A percentile compares a stretch with the other conserved stretches of the same genome.
These are phyloP conservation scores for Pterocles orientalis DNA, from an alignment of 2,113 vertebrate genomes.

Conservation along the genomic window DNA sequence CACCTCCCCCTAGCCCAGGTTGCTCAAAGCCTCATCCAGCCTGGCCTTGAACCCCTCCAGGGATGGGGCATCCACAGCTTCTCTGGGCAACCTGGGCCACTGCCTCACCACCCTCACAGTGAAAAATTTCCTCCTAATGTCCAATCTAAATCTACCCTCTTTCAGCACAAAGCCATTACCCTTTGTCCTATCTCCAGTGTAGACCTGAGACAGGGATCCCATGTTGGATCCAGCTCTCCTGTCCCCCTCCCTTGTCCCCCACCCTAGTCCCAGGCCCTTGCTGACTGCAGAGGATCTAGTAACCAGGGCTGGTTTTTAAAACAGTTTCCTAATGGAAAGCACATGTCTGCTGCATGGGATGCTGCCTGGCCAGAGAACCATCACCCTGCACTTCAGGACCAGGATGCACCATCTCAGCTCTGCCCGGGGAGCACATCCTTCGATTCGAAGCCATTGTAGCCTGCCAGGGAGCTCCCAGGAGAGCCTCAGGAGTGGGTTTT, in stretches of 20 bases:
- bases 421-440: neutral
- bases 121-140: too few species aligned
- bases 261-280: neutral
- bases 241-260: neutral
- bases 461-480: neutral
- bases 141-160: too few species aligned
- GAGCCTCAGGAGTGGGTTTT: neutral
- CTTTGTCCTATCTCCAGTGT: neutral
- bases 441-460: neutral
- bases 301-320: neutral
- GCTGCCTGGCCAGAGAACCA: neutral
- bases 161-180: too few species aligned
- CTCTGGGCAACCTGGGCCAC: too few species aligned
- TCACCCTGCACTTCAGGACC: neutral
- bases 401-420: neutral
- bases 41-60: too few species aligned
- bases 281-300: neutral
- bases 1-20: too few species aligned
- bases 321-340: neutral
- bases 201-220: rapidly evolving
- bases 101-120: too few species aligned
- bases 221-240: neutral
- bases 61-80: too few species aligned
- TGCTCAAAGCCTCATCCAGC: too few species aligned
- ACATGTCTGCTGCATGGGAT: neutral